These are phyloP conservation scores for Serrognathus titanus DNA, from an alignment of 2,888 invertebrate genomes.

Conservation along the genomic window DNA sequence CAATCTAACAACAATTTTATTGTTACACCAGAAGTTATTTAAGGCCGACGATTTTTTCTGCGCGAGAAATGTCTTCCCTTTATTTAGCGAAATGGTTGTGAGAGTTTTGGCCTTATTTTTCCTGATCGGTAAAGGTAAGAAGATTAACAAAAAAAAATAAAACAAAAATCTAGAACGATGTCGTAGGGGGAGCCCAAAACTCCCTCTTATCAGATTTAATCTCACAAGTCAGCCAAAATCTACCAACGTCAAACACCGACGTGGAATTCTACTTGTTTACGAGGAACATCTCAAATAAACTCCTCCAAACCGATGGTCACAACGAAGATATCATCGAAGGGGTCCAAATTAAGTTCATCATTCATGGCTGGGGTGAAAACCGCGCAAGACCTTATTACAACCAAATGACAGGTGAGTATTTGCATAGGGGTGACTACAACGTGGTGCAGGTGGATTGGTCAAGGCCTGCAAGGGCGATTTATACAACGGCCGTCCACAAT, in stretches of 20 bases:
- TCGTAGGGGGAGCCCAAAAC: no score
- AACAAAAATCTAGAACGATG: no score
- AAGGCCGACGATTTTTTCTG: no score
- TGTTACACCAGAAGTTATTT: no score
- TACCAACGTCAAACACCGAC: not conserved
- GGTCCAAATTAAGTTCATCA: conserved; percentile 43
- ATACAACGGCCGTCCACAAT: conserved; percentile 35
- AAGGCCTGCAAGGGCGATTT: conserved; percentile 34
- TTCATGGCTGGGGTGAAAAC: conserved; percentile 52
- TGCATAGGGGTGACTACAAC: conserved; percentile 47
- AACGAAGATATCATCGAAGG: not conserved
- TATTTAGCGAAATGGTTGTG: no score
- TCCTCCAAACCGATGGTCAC: not conserved
- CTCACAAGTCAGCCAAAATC: no score
- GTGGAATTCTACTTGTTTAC: not conserved
- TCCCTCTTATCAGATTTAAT: no score
- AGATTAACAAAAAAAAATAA: no score
- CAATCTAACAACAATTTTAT: no score
- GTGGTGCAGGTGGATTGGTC: conserved; percentile 54
- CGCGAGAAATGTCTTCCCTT: no score
- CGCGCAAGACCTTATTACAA: conserved; percentile 38
- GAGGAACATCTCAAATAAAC: not conserved
- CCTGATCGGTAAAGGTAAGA: no score
- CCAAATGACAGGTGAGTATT: conserved; percentile 44
- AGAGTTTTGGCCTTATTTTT: no score